Percentiles rank a stretch among this genome's conserved stretches.
phyloP scores from a whole-genome alignment of 2,797 vertebrate species.

The Halcyon leucocephala region DNA sequence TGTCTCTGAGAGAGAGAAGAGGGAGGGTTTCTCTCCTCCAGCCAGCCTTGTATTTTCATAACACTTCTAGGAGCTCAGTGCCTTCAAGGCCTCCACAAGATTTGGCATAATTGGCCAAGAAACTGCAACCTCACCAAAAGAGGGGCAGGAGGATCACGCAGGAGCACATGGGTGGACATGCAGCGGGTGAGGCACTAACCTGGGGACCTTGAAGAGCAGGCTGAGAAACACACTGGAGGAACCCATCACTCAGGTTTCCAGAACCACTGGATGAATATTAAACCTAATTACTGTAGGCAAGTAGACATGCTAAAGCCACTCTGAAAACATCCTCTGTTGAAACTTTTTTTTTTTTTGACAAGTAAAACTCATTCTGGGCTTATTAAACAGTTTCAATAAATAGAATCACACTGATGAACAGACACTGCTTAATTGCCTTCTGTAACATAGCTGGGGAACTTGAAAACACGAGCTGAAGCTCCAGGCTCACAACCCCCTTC shows the following conservation, averaged over 20 bases:
- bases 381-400: not conserved
- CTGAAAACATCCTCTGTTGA: not conserved
- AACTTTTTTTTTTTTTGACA: not conserved
- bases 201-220: not conserved
- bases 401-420: not conserved
- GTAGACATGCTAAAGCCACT: not conserved
- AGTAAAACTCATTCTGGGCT: not conserved
- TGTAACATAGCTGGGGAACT: not conserved
- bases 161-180: not conserved
- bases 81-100: not conserved
- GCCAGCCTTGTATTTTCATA: not conserved
- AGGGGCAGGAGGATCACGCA: not conserved
- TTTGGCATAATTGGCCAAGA: not conserved
- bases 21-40: not conserved
- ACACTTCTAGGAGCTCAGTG: not conserved
- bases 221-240: rapidly evolving
- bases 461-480: not conserved
- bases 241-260: not conserved
- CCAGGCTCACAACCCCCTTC: not conserved
- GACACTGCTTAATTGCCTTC: not conserved
- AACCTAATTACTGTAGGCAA: not conserved
- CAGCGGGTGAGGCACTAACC: not conserved
- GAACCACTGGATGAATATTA: not conserved
- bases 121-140: not conserved
- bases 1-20: not conserved